Evolutionary conservation across 2,797 vertebrate genomes (phyloP).

Genomic region (Danio aesculapii): DNA sequence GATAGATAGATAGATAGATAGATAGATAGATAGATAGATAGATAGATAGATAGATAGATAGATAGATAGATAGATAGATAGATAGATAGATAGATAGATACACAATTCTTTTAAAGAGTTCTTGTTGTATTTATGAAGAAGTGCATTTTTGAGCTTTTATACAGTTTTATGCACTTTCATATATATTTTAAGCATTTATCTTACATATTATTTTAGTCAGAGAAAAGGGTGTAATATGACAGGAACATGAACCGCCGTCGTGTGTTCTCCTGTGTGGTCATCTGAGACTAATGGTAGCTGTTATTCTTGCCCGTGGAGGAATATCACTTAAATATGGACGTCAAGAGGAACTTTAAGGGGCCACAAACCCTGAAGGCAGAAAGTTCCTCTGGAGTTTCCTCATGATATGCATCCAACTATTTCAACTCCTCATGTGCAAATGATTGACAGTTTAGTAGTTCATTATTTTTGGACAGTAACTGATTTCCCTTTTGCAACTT

Average conservation of each 20-base stretch:
- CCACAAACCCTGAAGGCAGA: conserved; percentile 25
- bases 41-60: too few species aligned
- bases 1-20: too few species aligned
- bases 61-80: too few species aligned
- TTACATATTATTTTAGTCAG: too few species aligned
- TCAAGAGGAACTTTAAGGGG: conserved; percentile 13
- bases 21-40: too few species aligned
- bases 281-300: conserved; percentile 38
- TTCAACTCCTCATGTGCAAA: background rate
- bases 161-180: too few species aligned
- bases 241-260: background rate
- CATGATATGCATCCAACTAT: background rate
- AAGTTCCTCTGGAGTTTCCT: background rate
- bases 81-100: too few species aligned
- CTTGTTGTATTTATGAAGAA: too few species aligned
- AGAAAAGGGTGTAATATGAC: background rate
- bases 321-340: conserved; percentile 48
- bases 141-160: too few species aligned
- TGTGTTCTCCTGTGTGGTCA: conserved; percentile 8
- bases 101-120: too few species aligned
- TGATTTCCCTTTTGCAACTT: background rate
- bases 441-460: background rate
- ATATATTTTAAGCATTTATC: too few species aligned
- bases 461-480: background rate
- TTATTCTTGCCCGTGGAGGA: conserved; percentile 22